These are phyloP conservation scores for Tylochromis polylepis DNA, from an alignment of 2,113 vertebrate genomes.

Conservation along the genomic window DNA sequence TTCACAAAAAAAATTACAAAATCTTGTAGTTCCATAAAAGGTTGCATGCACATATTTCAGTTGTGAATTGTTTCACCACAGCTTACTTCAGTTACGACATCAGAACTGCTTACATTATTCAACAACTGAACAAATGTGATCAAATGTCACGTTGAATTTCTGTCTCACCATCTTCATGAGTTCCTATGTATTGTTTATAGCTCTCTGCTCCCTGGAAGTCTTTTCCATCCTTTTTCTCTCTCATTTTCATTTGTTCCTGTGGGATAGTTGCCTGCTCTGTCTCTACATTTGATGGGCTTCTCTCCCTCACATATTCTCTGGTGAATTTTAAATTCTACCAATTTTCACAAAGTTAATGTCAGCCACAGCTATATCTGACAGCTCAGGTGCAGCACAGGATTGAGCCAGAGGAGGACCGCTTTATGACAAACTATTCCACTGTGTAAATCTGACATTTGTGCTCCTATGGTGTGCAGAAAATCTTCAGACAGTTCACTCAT, in stretches of 20 bases:
- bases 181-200: background rate
- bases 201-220: background rate
- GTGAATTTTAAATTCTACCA: background rate
- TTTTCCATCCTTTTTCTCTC: background rate
- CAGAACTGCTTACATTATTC: background rate
- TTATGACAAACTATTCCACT: background rate
- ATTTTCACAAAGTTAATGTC: background rate
- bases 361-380: background rate
- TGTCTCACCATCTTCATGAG: accelerated
- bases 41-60: background rate
- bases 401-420: background rate
- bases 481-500: background rate
- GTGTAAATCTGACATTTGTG: background rate
- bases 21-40: background rate
- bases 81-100: accelerated
- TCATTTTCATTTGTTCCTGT: background rate
- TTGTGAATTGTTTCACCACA: background rate
- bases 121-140: background rate
- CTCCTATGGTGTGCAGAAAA: background rate
- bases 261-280: background rate
- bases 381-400: background rate
- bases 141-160: background rate
- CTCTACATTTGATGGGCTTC: background rate
- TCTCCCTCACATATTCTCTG: background rate
- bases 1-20: background rate